A percentile compares a stretch with the other conserved stretches of the same genome.
phyloP scores from a whole-genome alignment of 2,888 invertebrate species.

The Prosopocoilus inquinatus region DNA sequence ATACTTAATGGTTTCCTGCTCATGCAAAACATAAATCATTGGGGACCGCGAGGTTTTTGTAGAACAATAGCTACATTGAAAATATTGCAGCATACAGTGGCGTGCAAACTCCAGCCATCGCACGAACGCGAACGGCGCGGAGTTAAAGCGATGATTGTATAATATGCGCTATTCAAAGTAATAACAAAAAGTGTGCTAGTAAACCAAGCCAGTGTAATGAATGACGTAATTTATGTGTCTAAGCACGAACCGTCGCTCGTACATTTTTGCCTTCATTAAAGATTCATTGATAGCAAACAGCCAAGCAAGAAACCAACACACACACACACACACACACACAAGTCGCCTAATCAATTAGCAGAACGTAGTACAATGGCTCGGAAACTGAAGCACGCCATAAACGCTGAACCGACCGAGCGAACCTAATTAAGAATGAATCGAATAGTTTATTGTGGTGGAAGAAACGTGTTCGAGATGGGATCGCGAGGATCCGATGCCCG shows the following conservation, averaged over 20 bases:
- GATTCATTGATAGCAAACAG: neutral
- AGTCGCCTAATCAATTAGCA: conserved; percentile 1
- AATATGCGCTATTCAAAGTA: too few species aligned
- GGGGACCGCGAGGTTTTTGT: too few species aligned
- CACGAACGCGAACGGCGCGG: too few species aligned
- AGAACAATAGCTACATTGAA: too few species aligned
- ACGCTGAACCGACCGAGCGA: conserved; percentile 11
- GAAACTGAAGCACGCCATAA: conserved; percentile 4
- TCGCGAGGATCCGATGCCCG: conserved; percentile 10
- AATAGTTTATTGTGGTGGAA: conserved; percentile 18
- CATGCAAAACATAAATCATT: too few species aligned
- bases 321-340: too few species aligned
- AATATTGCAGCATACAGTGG: too few species aligned
- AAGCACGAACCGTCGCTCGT: neutral
- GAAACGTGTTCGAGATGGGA: conserved; percentile 16
- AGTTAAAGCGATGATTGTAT: too few species aligned
- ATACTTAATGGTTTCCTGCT: too few species aligned
- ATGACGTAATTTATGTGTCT: neutral
- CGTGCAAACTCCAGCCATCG: too few species aligned
- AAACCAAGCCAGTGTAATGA: too few species aligned
- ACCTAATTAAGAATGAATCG: conserved; percentile 21
- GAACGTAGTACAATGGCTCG: neutral
- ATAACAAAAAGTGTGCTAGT: too few species aligned
- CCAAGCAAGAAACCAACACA: neutral
- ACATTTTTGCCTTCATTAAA: neutral